A percentile compares a stretch with the other conserved stretches of the same genome.
Conservation (phyloP, 2,113 vertebrate species). For the Erpornis zantholeuca region DNA sequence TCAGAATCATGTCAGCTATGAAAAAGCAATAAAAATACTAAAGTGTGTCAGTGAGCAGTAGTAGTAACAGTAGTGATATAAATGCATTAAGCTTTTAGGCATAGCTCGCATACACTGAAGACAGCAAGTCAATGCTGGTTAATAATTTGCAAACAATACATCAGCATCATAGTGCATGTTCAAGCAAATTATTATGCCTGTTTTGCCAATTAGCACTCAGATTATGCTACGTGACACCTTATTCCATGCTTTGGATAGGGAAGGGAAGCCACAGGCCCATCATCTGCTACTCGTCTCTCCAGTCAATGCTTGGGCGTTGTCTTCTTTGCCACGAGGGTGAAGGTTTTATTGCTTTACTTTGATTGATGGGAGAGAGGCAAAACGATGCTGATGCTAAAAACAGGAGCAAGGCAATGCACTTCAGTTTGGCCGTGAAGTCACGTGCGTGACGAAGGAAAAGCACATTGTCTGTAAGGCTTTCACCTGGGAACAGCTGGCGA, state of each 20-base stretch:
- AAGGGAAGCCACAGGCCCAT: not conserved
- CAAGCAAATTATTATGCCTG: not conserved
- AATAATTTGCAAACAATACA: constrained; percentile 2
- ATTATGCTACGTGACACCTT: not conserved
- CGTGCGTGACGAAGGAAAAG: not conserved
- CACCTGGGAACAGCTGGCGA: accelerated
- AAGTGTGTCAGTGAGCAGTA: constrained; percentile 11
- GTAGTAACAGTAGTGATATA: not conserved
- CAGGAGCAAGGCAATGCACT: not conserved
- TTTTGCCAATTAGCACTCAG: constrained; percentile 18
- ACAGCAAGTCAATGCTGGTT: not conserved
- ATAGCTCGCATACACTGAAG: not conserved
- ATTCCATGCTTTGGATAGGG: not conserved
- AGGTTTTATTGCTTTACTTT: constrained; percentile 44
- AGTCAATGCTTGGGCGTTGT: accelerated
- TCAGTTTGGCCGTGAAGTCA: not conserved
- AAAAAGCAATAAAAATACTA: constrained; percentile 46
- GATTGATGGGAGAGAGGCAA: not conserved
- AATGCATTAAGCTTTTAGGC: not conserved
- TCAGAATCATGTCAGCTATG: constrained; percentile 42
- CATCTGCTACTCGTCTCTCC: not conserved
- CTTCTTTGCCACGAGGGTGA: not conserved
- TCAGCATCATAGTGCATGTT: not conserved
- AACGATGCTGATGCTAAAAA: not conserved
- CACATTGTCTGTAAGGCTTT: not conserved